phyloP scores from a whole-genome alignment of 2,797 vertebrate species.

The Allobates femoralis region DNA sequence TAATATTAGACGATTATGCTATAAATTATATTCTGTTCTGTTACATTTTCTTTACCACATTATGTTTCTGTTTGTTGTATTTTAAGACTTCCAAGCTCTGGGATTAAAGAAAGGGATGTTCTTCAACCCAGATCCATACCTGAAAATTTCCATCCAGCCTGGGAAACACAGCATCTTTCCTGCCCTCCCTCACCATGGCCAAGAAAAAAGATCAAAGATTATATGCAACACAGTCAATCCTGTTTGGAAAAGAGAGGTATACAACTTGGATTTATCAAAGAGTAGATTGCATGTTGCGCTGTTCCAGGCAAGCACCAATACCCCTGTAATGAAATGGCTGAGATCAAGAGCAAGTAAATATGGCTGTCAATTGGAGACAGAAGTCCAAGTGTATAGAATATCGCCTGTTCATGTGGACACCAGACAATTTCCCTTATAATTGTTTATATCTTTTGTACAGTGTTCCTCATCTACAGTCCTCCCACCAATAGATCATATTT shows the following conservation, averaged over 20 bases:
- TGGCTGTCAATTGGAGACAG: neutral
- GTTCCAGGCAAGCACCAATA: neutral
- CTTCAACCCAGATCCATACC: slow-evolving; percentile 96
- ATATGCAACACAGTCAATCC: slow-evolving; percentile 93
- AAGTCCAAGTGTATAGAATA: neutral
- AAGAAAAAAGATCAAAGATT: slow-evolving; percentile 92
- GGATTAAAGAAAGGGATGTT: slow-evolving; percentile 99
- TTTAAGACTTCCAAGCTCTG: slow-evolving; percentile 90
- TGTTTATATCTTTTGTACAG: too few species aligned
- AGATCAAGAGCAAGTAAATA: neutral
- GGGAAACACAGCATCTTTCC: slow-evolving; percentile 98
- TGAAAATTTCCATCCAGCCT: slow-evolving; percentile 96
- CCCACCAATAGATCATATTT: too few species aligned
- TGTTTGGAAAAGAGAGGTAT: slow-evolving; percentile 85
- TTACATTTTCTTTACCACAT: neutral
- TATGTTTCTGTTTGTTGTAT: slow-evolving; percentile 37
- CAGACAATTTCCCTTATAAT: too few species aligned
- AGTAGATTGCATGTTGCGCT: neutral
- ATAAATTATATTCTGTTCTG: neutral
- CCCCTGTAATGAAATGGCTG: neutral
- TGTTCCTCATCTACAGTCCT: too few species aligned
- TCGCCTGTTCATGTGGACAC: neutral
- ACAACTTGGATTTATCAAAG: neutral
- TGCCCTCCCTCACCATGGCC: slow-evolving; percentile 93
- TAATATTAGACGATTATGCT: neutral